These are phyloP conservation scores for Nephrotoma appendiculata DNA, from an alignment of 2,888 invertebrate species.

Conservation along the genomic window DNA sequence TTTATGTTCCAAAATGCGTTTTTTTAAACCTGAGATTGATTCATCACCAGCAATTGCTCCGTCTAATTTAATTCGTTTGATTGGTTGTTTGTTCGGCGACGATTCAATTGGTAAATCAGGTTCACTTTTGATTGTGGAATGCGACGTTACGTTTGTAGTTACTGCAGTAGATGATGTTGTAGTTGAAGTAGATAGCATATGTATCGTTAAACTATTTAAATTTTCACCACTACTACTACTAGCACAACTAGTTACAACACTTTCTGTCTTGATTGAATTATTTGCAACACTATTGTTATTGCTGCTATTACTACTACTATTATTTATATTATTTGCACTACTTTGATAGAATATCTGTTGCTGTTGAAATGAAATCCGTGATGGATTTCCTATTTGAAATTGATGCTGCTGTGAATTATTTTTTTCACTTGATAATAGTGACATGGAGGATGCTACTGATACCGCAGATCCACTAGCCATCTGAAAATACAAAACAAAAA, in stretches of 20 bases:
- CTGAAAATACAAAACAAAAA: conserved; percentile 1
- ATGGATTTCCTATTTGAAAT: background rate
- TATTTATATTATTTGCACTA: conserved; percentile 9
- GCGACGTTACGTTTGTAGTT: conserved; percentile 5
- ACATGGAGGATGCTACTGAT: conserved; percentile 15
- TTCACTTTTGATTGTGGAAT: background rate
- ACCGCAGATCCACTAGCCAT: conserved; percentile 19
- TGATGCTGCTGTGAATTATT: conserved; percentile 14
- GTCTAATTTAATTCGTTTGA: conserved; percentile 1
- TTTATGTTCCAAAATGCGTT: conserved; percentile 56
- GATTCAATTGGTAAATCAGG: background rate
- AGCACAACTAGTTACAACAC: conserved; percentile 3
- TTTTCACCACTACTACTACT: background rate
- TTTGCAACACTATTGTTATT: conserved; percentile 11
- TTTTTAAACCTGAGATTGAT: conserved; percentile 40
- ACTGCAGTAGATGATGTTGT: conserved; percentile 1
- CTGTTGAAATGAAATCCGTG: conserved; percentile 8
- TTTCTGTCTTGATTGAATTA: conserved; percentile 2
- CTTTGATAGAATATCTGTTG: conserved; percentile 17
- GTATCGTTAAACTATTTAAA: conserved; percentile 4
- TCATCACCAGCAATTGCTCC: conserved; percentile 22
- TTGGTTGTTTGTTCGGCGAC: background rate
- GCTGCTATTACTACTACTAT: conserved; percentile 3
- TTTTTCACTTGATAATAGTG: conserved; percentile 11
- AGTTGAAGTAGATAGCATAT: background rate